Percentiles rank a stretch among this genome's conserved stretches.
Evolutionary conservation across 2,888 invertebrate species (phyloP).

Genomic region (Dascillus cervinus): DNA sequence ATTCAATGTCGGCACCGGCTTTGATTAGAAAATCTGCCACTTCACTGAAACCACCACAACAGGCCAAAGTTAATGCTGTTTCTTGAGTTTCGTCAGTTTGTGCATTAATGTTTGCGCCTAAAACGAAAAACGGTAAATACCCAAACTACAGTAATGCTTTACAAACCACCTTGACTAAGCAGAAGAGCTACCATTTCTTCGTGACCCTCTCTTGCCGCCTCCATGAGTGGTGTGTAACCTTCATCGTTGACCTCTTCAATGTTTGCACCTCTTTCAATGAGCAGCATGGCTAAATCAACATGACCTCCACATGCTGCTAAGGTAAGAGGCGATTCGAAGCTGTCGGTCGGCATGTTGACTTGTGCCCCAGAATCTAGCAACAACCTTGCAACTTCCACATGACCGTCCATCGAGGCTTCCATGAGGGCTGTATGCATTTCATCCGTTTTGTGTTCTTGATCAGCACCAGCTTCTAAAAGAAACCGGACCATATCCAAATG

Average conservation of each 20-base stretch:
- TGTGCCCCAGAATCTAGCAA: slow-evolving; percentile 95
- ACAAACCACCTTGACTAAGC: slow-evolving; percentile 65
- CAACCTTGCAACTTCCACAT: slow-evolving; percentile 92
- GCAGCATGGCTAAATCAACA: slow-evolving; percentile 89
- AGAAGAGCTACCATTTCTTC: slow-evolving; percentile 96
- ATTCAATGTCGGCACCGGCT: slow-evolving; percentile 89
- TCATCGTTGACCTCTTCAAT: slow-evolving; percentile 99
- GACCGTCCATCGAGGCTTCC: slow-evolving; percentile 99
- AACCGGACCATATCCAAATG: slow-evolving; percentile 97
- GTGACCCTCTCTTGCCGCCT: slow-evolving; percentile 96
- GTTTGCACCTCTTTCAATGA: slow-evolving; percentile 95
- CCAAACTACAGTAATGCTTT: not conserved
- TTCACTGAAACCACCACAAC: slow-evolving; percentile 92
- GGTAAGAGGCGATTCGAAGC: slow-evolving; percentile 97
- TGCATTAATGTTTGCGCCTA: slow-evolving; percentile 90
- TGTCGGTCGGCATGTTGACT: slow-evolving; percentile 98
- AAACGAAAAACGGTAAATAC: slow-evolving; percentile 5
- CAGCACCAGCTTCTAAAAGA: slow-evolving; percentile 90
- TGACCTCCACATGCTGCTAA: slow-evolving; percentile 98
- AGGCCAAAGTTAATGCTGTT: slow-evolving; percentile 88
- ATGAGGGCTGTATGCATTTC: slow-evolving; percentile 99
- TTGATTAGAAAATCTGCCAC: slow-evolving; percentile 92
- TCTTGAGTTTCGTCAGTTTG: slow-evolving; percentile 99
- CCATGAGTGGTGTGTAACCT: slow-evolving; percentile 99
- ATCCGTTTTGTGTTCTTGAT: slow-evolving; percentile 97